Base-by-base conservation (phyloP, 2,888 invertebrate species). In the Pammene fasciana region DNA sequence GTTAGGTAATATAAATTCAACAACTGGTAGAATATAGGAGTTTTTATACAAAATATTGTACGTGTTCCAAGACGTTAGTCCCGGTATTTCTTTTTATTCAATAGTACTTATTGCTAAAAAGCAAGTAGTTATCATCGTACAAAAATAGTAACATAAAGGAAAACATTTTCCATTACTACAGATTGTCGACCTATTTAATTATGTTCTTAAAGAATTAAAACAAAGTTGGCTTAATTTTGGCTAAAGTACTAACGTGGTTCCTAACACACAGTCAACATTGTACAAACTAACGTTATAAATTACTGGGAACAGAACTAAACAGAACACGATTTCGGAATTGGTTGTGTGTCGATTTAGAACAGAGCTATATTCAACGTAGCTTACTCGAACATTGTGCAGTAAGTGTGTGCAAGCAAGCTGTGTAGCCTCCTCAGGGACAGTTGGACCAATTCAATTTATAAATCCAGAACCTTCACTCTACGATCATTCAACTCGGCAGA, bases 261-360 rank as follows among this genome's bases (percentile, higher is more conserved):
- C 52, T 57, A 59, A 67, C 52, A 45, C 14, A 14, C 26, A 45
- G 64, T 65, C 45, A 52, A 14, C 68, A 45, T 52, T 52, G 52
- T 16, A 48, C 57, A 36, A 59, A 68, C 57, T 65, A 46, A 68
- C 62, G 62, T 56, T 57, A 48, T 68, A 68, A 64, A 68, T 68
- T 68, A 62, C 68, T 68, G 57, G 64, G 64, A 68, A 55, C 46
- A 26, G 65, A 65, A 70, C 70, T 57, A 57, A 68, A 55, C 46
- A 26, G 65, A 65, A 70, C 70, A 65, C 70, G 41, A 60, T 70
- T 60, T 70, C 54, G 65, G 55, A 65, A 70, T 70, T 65, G 65
- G 65, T 48, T 65, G 65, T 60, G 59, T 70, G 70, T 70, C 59
- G 60, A 65, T 70, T 65, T 60, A 65, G 65, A 54, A 48, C 41